A percentile compares a stretch with the other conserved stretches of the same genome.
Conservation (phyloP, 2,113 vertebrate genomes). For the Penelope pileata region DNA sequence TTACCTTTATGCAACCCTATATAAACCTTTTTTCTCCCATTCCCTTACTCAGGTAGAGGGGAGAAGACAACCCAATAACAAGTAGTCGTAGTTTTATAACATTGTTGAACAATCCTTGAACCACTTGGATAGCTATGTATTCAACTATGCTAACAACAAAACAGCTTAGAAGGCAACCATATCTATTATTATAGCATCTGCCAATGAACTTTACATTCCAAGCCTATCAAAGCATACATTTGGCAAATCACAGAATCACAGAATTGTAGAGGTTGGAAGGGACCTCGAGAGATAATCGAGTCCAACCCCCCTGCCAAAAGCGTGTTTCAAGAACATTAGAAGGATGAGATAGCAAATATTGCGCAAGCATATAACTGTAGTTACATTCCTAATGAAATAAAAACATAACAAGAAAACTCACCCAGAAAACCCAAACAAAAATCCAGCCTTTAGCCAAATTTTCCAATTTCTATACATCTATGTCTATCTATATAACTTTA, state of each 20-base stretch:
- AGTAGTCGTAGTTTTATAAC: not conserved
- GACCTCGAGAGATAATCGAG: too few relatives aligned
- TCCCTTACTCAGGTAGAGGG: not conserved
- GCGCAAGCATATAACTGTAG: not conserved
- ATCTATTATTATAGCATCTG: not conserved
- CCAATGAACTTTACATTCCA: not conserved
- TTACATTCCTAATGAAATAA: not conserved
- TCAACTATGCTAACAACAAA: not conserved
- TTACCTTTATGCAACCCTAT: not conserved
- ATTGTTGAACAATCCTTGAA: not conserved
- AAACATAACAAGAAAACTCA: not conserved
- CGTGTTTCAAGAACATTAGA: not conserved
- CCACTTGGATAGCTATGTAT: not conserved
- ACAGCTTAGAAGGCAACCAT: not conserved
- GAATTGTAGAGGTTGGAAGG: too few relatives aligned
- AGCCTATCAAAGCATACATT: not conserved
- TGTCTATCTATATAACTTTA: not conserved
- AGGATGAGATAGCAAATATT: not conserved
- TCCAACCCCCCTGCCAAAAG: too few relatives aligned
- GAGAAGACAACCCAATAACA: accelerated
- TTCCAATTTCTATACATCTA: not conserved
- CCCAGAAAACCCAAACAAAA: not conserved
- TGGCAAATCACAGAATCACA: not conserved
- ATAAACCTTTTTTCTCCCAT: not conserved
- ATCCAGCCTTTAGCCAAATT: not conserved